These are phyloP conservation scores for Rhagoletis pomonella DNA, from an alignment of 1,140 invertebrate genomes.

Conservation along the genomic window DNA sequence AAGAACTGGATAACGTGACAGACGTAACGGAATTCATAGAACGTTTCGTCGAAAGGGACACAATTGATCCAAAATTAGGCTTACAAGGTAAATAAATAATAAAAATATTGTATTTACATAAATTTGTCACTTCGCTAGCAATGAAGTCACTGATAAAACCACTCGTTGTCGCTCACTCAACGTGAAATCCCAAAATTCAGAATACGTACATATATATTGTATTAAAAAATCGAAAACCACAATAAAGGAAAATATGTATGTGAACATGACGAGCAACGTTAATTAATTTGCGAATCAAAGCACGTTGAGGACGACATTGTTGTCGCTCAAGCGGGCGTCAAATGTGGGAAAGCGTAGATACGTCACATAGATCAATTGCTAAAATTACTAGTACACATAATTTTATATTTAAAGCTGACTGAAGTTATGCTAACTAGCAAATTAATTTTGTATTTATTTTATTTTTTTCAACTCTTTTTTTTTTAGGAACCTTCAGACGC, in stretches of 20 bases:
- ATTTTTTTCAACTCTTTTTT: no score
- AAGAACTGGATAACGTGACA: constrained; percentile 54
- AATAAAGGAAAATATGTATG: neutral
- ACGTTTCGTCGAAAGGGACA: constrained; percentile 56
- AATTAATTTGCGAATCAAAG: neutral
- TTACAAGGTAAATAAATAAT: constrained; percentile 53
- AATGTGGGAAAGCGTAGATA: constrained; percentile 24
- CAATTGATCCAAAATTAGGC: constrained; percentile 55
- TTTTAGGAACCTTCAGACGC: constrained; percentile 31
- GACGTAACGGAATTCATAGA: constrained; percentile 57
- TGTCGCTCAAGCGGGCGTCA: neutral
- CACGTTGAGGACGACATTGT: constrained; percentile 14
- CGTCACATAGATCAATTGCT: no score
- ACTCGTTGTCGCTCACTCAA: neutral
- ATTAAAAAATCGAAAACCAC: constrained; percentile 22
- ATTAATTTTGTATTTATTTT: no score
- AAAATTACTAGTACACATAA: no score
- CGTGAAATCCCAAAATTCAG: neutral
- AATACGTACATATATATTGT: neutral
- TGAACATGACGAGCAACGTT: neutral
- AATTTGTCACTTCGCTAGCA: neutral
- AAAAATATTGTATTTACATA: neutral
- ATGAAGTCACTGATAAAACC: neutral
- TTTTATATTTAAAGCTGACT: no score
- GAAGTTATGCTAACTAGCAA: no score